A percentile compares a stretch with the other conserved stretches of the same genome.
Conservation (phyloP, 2,797 vertebrate genomes). For the Girardinus metallicus region DNA sequence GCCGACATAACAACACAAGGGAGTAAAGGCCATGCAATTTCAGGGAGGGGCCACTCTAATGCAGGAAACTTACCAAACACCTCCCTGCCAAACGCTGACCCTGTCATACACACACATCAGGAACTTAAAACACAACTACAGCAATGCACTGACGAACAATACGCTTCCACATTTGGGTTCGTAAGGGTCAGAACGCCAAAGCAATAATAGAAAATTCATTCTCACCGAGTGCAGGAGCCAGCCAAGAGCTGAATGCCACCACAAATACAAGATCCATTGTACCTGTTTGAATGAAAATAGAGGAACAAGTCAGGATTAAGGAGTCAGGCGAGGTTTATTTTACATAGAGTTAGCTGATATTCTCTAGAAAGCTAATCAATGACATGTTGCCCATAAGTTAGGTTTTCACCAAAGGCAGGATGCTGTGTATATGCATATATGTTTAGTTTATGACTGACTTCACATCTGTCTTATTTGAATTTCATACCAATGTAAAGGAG, state of each 20-base stretch:
- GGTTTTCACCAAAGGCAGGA: background rate
- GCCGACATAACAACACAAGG: background rate
- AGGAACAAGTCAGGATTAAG: background rate
- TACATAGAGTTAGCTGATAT: background rate
- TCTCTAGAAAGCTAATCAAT: background rate
- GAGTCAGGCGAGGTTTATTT: background rate
- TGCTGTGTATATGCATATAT: background rate
- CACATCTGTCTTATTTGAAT: background rate
- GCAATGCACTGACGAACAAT: background rate
- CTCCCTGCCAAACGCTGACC: conserved; percentile 83
- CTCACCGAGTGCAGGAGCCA: conserved; percentile 76
- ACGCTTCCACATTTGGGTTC: background rate
- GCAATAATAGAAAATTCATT: conserved; percentile 1
- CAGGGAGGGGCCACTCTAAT: conserved; percentile 22
- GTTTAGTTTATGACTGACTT: background rate
- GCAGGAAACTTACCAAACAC: conserved; percentile 75
- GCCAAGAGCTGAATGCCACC: conserved; percentile 65
- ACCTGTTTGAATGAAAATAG: conserved; percentile 44
- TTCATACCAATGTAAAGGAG: background rate
- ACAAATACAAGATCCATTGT: conserved; percentile 71
- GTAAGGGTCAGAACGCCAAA: background rate
- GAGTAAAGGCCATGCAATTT: conserved; percentile 40
- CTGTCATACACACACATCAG: conserved; percentile 71
- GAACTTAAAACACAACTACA: conserved; percentile 22
- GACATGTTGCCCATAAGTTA: background rate